phyloP scores from a whole-genome alignment of 1,140 invertebrate species.

The Drosophila guanche region DNA sequence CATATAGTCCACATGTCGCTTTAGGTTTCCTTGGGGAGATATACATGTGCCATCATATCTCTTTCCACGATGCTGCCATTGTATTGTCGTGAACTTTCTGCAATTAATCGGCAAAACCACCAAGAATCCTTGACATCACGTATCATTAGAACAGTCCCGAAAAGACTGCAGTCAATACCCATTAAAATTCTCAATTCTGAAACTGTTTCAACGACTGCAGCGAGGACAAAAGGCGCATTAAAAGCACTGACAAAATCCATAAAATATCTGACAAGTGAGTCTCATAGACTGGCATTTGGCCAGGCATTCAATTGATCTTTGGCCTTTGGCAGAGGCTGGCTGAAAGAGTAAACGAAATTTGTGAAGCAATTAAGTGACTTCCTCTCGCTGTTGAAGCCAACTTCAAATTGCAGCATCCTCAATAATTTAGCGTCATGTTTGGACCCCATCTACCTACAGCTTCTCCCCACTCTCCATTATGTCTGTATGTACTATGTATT shows the following conservation, averaged over 20 bases:
- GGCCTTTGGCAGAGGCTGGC: slow-evolving; percentile 19
- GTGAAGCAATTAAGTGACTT: slow-evolving; percentile 57
- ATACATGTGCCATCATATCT: too few species aligned
- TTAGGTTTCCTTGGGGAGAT: too few species aligned
- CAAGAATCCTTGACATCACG: too few species aligned
- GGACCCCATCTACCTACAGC: slow-evolving; percentile 7
- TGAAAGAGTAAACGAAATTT: slow-evolving; percentile 21
- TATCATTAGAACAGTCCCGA: too few species aligned
- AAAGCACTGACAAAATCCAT: slow-evolving; percentile 31
- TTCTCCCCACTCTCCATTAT: not conserved
- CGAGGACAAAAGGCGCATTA: slow-evolving; percentile 14
- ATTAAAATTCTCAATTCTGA: slow-evolving; percentile 9
- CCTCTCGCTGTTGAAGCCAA: slow-evolving; percentile 40
- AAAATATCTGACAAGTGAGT: slow-evolving; percentile 38
- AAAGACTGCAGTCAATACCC: not conserved
- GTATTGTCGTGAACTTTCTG: not conserved
- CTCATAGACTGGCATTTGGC: slow-evolving; percentile 36
- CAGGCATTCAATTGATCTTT: slow-evolving; percentile 32
- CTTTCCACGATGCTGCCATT: not conserved
- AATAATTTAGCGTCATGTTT: slow-evolving; percentile 50
- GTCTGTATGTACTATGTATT: slow-evolving; percentile 25
- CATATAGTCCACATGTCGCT: not conserved
- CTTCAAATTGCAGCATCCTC: slow-evolving; percentile 41
- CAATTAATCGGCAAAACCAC: too few species aligned
- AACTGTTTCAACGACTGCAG: too few species aligned